Conservation (phyloP, 2,113 vertebrate species). For the Candoia aspera region DNA sequence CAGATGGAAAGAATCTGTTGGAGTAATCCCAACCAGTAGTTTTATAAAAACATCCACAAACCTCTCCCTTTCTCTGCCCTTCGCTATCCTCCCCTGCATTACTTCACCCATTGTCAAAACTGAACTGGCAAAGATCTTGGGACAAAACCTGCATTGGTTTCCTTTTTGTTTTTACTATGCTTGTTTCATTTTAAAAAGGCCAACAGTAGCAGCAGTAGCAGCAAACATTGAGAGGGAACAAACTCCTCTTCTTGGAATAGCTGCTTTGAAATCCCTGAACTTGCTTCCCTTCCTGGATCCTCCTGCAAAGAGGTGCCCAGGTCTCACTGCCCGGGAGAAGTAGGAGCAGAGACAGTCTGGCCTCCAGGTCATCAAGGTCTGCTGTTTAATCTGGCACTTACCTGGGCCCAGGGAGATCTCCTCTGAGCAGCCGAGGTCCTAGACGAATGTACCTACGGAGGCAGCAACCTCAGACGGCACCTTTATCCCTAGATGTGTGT, state of each 20-base stretch:
- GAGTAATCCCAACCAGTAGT: neutral
- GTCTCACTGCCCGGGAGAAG: neutral
- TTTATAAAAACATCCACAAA: neutral
- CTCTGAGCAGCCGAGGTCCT: constrained; percentile 25
- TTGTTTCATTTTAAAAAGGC: neutral
- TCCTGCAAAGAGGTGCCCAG: neutral
- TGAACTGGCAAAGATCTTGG: neutral
- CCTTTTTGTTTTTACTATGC: neutral
- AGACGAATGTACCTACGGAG: constrained; percentile 51
- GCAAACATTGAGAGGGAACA: neutral
- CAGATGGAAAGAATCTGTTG: neutral
- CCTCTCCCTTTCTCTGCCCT: neutral
- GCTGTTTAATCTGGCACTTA: constrained; percentile 55
- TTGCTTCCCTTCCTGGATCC: constrained; percentile 9
- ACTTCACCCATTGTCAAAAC: neutral
- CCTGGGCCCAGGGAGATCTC: constrained; percentile 45
- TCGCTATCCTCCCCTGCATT: neutral
- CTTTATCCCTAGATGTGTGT: constrained; percentile 49
- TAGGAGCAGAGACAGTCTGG: neutral
- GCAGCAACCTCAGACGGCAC: constrained; percentile 38
- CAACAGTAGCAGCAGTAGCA: neutral
- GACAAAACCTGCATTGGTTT: neutral
- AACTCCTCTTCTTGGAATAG: neutral
- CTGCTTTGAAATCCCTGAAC: rapidly evolving
- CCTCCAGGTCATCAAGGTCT: neutral